Evolutionary conservation across 2,888 invertebrate genomes (phyloP).

Genomic region (Embidobia sp.): DNA sequence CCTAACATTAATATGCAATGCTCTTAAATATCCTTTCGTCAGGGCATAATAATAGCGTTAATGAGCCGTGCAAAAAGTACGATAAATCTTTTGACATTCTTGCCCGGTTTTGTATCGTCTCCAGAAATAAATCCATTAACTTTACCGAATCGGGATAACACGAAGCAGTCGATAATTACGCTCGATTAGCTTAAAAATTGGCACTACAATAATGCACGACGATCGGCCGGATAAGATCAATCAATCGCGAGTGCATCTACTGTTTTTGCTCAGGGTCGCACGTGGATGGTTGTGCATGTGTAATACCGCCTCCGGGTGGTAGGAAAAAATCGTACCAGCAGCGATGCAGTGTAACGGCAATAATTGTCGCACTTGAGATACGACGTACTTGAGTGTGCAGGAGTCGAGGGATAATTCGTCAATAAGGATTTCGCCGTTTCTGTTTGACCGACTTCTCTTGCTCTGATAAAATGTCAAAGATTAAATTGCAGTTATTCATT

Average conservation of each 20-base stretch:
- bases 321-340: constrained; percentile 18
- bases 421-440: constrained; percentile 31
- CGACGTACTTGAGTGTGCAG: constrained; percentile 1
- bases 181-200: constrained; percentile 12
- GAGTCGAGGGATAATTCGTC: constrained; percentile 5
- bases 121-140: too few relatives aligned
- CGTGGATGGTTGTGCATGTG: constrained; percentile 32
- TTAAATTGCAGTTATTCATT: constrained; percentile 31
- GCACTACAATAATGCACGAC: constrained; percentile 14
- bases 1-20: constrained; percentile 9
- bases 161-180: neutral
- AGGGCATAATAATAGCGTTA: neutral
- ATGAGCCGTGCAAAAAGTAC: neutral
- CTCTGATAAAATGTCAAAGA: constrained; percentile 16
- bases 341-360: constrained; percentile 23
- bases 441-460: constrained; percentile 13
- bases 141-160: neutral
- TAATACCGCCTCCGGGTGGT: constrained; percentile 11
- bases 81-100: neutral
- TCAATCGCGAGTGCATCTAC: constrained; percentile 52
- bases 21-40: neutral
- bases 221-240: constrained; percentile 57
- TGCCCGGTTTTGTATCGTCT: too few relatives aligned
- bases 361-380: constrained; percentile 44
- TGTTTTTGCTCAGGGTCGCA: constrained; percentile 60